Conservation (phyloP, 2,888 invertebrate species). For the Nomada hirtipes region DNA sequence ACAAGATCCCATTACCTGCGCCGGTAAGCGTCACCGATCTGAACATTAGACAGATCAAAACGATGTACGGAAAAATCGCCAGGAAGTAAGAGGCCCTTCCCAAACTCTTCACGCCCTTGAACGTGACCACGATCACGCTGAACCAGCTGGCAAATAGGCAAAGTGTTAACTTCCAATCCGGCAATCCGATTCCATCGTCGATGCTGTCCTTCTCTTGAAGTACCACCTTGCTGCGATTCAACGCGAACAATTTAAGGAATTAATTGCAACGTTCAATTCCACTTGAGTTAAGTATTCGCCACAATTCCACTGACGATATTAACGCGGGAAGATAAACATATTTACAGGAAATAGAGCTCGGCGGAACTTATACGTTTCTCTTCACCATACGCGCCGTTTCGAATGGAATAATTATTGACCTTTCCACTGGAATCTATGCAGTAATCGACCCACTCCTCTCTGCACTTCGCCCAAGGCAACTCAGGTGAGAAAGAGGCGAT, state of each 20-base stretch:
- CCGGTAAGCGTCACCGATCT: conserved; percentile 88
- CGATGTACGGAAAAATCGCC: conserved; percentile 88
- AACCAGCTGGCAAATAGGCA: conserved; percentile 86
- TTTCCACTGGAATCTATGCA: conserved; percentile 74
- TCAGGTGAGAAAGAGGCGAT: conserved; percentile 83
- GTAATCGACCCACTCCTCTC: conserved; percentile 79
- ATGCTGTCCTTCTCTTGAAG: conserved; percentile 85
- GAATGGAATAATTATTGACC: neutral
- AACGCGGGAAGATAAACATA: neutral
- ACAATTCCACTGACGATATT: neutral
- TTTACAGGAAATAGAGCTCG: conserved; percentile 80
- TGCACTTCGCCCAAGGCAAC: conserved; percentile 85
- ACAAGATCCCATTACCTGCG: conserved; percentile 87
- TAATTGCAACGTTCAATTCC: too few relatives aligned
- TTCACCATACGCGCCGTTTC: too few relatives aligned
- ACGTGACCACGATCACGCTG: conserved; percentile 85
- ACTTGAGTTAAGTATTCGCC: too few relatives aligned
- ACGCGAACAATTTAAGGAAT: too few relatives aligned
- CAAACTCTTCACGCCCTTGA: conserved; percentile 86
- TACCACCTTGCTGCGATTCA: conserved; percentile 85
- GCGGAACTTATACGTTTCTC: conserved; percentile 76
- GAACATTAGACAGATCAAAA: conserved; percentile 87
- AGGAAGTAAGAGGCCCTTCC: conserved; percentile 90
- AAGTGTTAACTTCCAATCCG: conserved; percentile 86
- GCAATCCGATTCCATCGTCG: conserved; percentile 86